phyloP scores from a whole-genome alignment of 2,113 vertebrate species.

The Prionailurus bengalensis region DNA sequence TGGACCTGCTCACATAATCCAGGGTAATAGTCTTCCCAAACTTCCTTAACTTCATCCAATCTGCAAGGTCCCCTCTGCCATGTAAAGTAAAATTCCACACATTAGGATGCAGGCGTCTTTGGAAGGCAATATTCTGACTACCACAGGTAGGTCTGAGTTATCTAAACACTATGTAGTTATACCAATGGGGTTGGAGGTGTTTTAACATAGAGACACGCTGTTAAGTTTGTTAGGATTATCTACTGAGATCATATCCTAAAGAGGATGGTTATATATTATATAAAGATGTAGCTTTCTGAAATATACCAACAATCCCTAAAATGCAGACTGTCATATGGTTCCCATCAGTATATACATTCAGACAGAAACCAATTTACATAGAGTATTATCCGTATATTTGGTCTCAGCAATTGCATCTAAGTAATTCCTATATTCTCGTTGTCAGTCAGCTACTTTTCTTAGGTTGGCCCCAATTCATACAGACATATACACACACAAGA shows the following conservation, averaged over 20 bases:
- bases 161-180: not conserved
- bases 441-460: not conserved
- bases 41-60: not conserved
- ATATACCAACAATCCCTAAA: not conserved
- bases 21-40: not conserved
- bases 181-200: not conserved
- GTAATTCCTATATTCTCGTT: not conserved
- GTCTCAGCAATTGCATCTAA: not conserved
- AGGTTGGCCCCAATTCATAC: not conserved
- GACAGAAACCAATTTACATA: not conserved
- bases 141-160: not conserved
- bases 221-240: not conserved
- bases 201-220: not conserved
- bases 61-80: not conserved
- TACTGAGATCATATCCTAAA: not conserved
- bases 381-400: not conserved
- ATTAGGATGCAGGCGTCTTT: not conserved
- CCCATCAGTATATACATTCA: not conserved
- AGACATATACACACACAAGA: not conserved
- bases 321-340: not conserved
- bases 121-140: not conserved
- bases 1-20: not conserved
- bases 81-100: not conserved
- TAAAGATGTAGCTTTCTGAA: not conserved
- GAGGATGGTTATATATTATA: not conserved